Evolutionary conservation across 2,888 invertebrate species (phyloP), one percentile per base, ranked within the genome.

Genomic region (Synergus japonicus): DNA sequence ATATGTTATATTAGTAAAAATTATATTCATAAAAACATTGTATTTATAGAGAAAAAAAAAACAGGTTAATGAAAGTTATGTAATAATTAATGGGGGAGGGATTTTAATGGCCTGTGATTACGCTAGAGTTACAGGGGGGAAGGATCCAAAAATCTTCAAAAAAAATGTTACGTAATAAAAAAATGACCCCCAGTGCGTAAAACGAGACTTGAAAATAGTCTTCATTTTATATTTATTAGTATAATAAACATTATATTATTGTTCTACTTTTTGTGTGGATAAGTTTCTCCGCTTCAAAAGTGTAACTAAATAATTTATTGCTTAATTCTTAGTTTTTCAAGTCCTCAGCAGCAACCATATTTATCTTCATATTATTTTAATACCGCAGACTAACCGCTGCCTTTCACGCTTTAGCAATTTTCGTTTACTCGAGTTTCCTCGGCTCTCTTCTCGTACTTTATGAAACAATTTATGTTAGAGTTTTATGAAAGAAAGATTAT

Each of bases 351-450:
- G 73, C 15, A 85, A 22, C 78, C 85, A 85, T 85, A 89, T 89
- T 89, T 86, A 89, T 89, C 89, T 89, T 89, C 88, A 86, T 89
- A 88, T 83, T 78, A 85, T 86, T 88, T 89, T 89, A 89, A 90
- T 89, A 87, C 86, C 80, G 83, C 82, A 84, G 79, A 83, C 81
- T 82, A 84, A 87, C 83, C 82, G 79, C 81, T 76, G 79, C 82
- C 78, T 80, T 76, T 76, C 78, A 65, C 79, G 81, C 82, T 84
- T 86, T 83, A 81, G 76, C 80, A 43, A 41, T 82, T 82, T 80
- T 81, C 78, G 78, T 83, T 83, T 83, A 78, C 85, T 78, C 67
- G 37, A 79, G 76, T 81, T 76, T 82, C 15, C 49, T 49, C 15
- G 3, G 18, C 29, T 65, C 10, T 54, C 46, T 29, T 9, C 69